Base-by-base conservation (phyloP, 2,888 invertebrate species). In the Ommatoiulus sabulosus region DNA sequence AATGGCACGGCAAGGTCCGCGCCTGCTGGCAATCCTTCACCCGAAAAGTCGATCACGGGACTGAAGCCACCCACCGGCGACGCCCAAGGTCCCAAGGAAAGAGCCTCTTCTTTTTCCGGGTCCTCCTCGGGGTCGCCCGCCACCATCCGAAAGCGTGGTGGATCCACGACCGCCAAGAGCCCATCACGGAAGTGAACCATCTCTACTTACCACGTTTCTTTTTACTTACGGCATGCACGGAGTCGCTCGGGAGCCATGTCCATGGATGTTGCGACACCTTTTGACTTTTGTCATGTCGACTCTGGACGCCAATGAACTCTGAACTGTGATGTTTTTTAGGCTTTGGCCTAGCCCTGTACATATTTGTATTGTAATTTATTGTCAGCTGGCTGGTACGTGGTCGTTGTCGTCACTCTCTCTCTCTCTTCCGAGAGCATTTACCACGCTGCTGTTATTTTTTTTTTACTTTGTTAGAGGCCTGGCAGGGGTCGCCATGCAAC, bases 351-450 rank as follows among this genome's bases (percentile, higher is more conserved):
- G 57, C 15, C 5, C 57, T 57, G 84, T 84, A 84, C 35, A 84
- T 84, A 84, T 10, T 84, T 84, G 84, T 84, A 84, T 84, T 17
- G 84, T 84, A 84, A 84, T 84, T 84, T 84, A 84, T 84, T 84
- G 84, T 84, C 44, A 24, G 35, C 44, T 84, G 84, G 35, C 44
- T 84, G 44, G 35, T 84, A 24, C 44, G 3, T 84, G 43, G 84
- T 84, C 44, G 24, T 84, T 84, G 84, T 84, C 44, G 84, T 84
- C 44, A 17, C 80, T 35, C 80, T 35, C 80, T 80, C 17, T 48
- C 48, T 48, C 48, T 48, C 35, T 80, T 80, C 10, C 17, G 80
- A 17, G 20, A 80, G 80, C 35, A 80, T 80, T 80, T 80, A 17
- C 43, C 84, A 17, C 84, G 24, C 44, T 24, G 44, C 44, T 17